Evolutionary conservation across 2,797 vertebrate species (phyloP).

Genomic region (Chaetophractus vellerosus): DNA sequence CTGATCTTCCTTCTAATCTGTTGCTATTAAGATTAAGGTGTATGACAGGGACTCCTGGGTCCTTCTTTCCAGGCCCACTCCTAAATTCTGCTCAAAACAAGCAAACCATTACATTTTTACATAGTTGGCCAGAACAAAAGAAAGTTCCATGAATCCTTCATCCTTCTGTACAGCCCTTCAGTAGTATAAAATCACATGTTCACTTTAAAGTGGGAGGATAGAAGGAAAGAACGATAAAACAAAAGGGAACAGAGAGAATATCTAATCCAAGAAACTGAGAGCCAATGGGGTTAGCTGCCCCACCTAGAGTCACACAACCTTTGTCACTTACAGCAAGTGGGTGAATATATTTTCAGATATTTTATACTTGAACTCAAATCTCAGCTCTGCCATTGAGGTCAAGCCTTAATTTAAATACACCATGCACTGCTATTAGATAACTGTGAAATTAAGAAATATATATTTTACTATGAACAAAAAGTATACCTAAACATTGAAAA

Average conservation of each 20-base stretch:
- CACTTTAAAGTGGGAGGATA: not conserved
- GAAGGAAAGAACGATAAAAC: not conserved
- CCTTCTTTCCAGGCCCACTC: not conserved
- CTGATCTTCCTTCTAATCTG: not conserved
- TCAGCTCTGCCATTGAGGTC: not conserved
- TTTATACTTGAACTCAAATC: conserved; percentile 51
- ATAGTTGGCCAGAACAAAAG: not conserved
- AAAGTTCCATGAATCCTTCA: not conserved
- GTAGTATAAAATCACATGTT: not conserved
- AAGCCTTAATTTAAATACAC: conserved; percentile 83
- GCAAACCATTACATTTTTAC: not conserved
- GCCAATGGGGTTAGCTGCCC: not conserved
- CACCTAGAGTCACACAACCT: not conserved
- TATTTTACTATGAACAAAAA: not conserved
- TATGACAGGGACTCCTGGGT: not conserved
- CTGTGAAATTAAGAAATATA: not conserved
- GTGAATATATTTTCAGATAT: not conserved
- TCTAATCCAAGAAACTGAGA: conserved; percentile 3
- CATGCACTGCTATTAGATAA: conserved; percentile 82
- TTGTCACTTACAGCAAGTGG: not conserved
- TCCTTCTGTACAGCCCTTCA: too few relatives aligned
- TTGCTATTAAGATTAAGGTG: not conserved
- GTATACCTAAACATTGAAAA: not conserved
- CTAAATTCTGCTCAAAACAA: conserved; percentile 7
- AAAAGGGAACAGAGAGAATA: not conserved